Conservation (phyloP, 2,888 invertebrate species). For the Helobdella robusta region DNA sequence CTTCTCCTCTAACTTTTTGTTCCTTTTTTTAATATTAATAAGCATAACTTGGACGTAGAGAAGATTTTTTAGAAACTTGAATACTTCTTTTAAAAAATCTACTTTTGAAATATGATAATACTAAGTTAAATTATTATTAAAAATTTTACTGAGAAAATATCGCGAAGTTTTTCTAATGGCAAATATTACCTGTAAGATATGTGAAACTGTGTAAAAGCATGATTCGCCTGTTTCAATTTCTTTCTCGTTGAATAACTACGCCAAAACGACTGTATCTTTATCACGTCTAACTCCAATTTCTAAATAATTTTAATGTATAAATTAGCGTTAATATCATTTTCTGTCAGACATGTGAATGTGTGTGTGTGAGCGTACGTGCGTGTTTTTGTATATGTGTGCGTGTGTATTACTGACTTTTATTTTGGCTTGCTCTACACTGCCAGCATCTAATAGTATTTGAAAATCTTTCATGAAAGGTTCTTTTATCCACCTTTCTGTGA, state of each 20-base stretch:
- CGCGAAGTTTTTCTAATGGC: background rate
- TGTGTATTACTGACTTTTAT: constrained; percentile 37
- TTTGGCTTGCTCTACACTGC: constrained; percentile 36
- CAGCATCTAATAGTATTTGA: constrained; percentile 42
- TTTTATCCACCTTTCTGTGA: constrained; percentile 43
- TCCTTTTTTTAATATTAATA: constrained; percentile 1
- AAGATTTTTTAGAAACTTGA: background rate
- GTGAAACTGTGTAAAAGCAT: constrained; percentile 44
- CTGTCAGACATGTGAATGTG: too few species aligned
- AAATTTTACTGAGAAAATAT: background rate
- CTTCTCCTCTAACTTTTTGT: background rate
- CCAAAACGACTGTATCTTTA: constrained; percentile 46
- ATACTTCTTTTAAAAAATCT: background rate
- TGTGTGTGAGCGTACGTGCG: too few species aligned
- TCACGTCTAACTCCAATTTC: constrained; percentile 42
- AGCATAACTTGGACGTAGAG: too few species aligned
- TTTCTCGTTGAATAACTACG: constrained; percentile 42
- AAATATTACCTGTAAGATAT: constrained; percentile 41
- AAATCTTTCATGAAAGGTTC: constrained; percentile 42
- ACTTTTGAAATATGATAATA: background rate
- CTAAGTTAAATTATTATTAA: background rate
- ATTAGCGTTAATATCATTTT: background rate
- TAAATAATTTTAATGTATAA: constrained; percentile 26
- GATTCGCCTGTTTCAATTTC: constrained; percentile 41
- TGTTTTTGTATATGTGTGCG: too few species aligned